Evolutionary conservation across 2,797 vertebrate genomes (phyloP).

Genomic region (Karalla daura): DNA sequence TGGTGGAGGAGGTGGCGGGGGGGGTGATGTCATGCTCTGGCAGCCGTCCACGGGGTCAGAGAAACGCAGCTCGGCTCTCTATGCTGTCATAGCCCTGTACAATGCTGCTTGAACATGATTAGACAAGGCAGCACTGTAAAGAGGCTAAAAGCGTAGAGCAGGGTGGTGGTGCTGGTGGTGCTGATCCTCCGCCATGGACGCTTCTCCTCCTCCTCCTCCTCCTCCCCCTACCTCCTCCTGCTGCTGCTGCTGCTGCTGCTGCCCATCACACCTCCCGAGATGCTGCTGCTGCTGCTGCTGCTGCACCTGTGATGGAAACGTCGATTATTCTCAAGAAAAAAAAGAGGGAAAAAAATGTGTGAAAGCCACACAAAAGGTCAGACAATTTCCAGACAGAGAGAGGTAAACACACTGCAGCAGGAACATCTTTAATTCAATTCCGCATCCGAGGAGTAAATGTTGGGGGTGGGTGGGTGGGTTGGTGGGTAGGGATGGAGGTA

Average conservation of each 20-base stretch:
- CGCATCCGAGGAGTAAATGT: slow-evolving; percentile 33
- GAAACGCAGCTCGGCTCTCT: slow-evolving; percentile 73
- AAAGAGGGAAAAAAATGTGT: neutral
- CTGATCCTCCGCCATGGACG: slow-evolving; percentile 50
- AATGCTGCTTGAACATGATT: slow-evolving; percentile 89
- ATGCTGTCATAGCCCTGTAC: slow-evolving; percentile 89
- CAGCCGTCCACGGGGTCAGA: slow-evolving; percentile 54
- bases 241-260: no score
- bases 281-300: no score
- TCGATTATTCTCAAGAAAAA: slow-evolving; percentile 12
- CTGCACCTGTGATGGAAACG: slow-evolving; percentile 61
- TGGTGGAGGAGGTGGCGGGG: no score
- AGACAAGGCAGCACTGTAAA: slow-evolving; percentile 90
- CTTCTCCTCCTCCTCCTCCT: slow-evolving; percentile 26
- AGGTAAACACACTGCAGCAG: slow-evolving; percentile 14
- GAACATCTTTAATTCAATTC: slow-evolving; percentile 37
- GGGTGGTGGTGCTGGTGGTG: slow-evolving; percentile 22
- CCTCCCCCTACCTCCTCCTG: no score
- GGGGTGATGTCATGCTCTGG: slow-evolving; percentile 65
- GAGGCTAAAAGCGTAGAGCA: slow-evolving; percentile 87
- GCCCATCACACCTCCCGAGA: slow-evolving; percentile 38
- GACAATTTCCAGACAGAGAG: neutral
- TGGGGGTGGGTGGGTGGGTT: no score
- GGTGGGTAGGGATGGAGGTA: no score
- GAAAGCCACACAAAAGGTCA: neutral